Evolutionary conservation across 2,113 vertebrate species (phyloP).

Genomic region (Thomomys bottae): DNA sequence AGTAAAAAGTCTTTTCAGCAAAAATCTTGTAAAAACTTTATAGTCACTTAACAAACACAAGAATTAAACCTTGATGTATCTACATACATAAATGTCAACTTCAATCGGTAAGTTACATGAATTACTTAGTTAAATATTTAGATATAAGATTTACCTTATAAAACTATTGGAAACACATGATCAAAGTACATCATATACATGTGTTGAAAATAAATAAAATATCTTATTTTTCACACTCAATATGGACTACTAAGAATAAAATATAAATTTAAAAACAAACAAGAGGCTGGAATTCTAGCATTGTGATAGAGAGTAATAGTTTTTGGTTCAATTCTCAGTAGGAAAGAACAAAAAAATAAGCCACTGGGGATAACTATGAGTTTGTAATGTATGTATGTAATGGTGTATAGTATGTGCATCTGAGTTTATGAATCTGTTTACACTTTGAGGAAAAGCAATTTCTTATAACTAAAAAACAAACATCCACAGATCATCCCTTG

Average conservation of each 20-base stretch:
- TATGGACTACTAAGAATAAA: not conserved
- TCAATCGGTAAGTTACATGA: not conserved
- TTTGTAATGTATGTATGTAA: constrained; percentile 13
- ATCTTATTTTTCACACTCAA: no score
- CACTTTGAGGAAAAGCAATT: not conserved
- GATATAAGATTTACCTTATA: not conserved
- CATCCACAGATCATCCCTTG: constrained; percentile 35
- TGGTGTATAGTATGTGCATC: not conserved
- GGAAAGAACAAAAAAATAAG: not conserved
- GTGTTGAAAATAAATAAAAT: no score
- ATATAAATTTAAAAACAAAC: not conserved
- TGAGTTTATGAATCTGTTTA: not conserved
- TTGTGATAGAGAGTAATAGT: not conserved
- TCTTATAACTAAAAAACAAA: not conserved
- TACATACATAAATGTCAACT: not conserved
- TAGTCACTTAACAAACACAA: not conserved
- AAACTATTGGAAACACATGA: not conserved
- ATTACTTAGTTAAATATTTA: not conserved
- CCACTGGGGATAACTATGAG: constrained; percentile 31
- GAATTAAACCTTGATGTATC: not conserved
- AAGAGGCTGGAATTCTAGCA: not conserved
- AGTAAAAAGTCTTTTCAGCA: not conserved
- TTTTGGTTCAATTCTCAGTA: not conserved
- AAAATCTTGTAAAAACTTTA: not conserved
- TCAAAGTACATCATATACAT: no score